Percentiles rank a stretch among this genome's conserved stretches.
Evolutionary conservation across 1,140 invertebrate genomes (phyloP).

Genomic region (Magallana angulata): DNA sequence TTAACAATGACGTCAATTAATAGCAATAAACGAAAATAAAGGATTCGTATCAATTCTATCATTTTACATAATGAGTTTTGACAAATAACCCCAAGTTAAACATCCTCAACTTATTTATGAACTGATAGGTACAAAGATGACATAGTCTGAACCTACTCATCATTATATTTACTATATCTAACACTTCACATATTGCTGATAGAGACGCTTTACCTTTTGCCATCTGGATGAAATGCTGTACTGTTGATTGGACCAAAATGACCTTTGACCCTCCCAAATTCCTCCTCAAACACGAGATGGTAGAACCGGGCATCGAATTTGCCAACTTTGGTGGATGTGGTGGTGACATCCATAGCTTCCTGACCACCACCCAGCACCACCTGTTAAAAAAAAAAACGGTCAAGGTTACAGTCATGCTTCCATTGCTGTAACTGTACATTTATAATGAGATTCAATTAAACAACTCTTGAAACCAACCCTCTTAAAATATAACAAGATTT

Average conservation of each 20-base stretch:
- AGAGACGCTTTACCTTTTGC: slow-evolving; percentile 84
- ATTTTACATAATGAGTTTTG: too few relatives aligned
- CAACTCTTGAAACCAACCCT: too few relatives aligned
- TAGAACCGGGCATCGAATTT: slow-evolving; percentile 99
- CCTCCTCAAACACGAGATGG: slow-evolving; percentile 99
- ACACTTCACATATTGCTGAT: neutral
- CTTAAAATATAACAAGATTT: too few relatives aligned
- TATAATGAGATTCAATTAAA: too few relatives aligned
- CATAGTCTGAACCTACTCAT: neutral
- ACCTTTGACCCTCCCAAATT: slow-evolving; percentile 98
- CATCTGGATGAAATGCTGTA: slow-evolving; percentile 98
- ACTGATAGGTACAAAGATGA: neutral
- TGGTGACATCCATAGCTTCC: slow-evolving; percentile 99
- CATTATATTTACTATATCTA: neutral
- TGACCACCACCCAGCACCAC: slow-evolving; percentile 97
- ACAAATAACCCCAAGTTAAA: too few relatives aligned
- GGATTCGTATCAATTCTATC: too few relatives aligned
- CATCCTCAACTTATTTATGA: neutral
- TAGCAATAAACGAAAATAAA: too few relatives aligned
- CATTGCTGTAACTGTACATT: too few relatives aligned
- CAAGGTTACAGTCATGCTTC: too few relatives aligned
- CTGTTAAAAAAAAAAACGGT: slow-evolving; percentile 75
- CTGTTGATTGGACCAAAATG: slow-evolving; percentile 99
- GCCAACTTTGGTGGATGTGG: slow-evolving; percentile 94
- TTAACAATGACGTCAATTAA: too few relatives aligned